Percentiles rank a stretch among this genome's conserved stretches.
These are phyloP conservation scores for Ovis aries DNA, from an alignment of 2,113 vertebrate species.

Conservation along the genomic window DNA sequence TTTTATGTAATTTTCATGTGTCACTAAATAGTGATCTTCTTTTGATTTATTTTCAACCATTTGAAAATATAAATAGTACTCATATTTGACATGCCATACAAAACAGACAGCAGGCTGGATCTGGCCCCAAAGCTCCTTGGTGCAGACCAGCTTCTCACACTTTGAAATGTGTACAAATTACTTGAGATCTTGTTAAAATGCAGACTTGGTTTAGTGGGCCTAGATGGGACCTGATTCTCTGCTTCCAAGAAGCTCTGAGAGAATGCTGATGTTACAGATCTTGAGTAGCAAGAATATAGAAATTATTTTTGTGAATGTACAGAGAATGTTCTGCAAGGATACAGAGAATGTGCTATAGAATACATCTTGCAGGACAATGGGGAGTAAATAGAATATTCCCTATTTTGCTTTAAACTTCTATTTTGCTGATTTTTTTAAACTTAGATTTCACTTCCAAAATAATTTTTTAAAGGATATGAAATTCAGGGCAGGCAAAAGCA, in stretches of 20 bases:
- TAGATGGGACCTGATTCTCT: background rate
- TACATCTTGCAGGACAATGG: background rate
- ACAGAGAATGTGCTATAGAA: background rate
- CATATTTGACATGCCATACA: background rate
- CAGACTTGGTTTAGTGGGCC: background rate
- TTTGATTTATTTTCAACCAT: background rate
- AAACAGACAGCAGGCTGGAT: background rate
- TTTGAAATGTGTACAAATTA: background rate
- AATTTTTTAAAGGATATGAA: background rate
- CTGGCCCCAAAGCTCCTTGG: background rate
- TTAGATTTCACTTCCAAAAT: background rate
- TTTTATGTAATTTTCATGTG: background rate
- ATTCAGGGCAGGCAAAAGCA: background rate
- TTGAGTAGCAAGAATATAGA: background rate
- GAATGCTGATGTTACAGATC: background rate
- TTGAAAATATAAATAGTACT: background rate
- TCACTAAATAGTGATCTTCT: conserved; percentile 11
- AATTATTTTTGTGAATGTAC: background rate
- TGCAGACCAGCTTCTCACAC: background rate
- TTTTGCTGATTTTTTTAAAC: conserved; percentile 1
- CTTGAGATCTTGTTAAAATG: background rate
- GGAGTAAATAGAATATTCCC: too few species aligned
- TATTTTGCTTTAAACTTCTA: background rate
- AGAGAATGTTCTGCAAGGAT: background rate
- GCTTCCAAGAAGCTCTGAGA: background rate